Base-by-base conservation (phyloP, 92 coral and sea anemone genomes). In the Desmophyllum pertusum region DNA sequence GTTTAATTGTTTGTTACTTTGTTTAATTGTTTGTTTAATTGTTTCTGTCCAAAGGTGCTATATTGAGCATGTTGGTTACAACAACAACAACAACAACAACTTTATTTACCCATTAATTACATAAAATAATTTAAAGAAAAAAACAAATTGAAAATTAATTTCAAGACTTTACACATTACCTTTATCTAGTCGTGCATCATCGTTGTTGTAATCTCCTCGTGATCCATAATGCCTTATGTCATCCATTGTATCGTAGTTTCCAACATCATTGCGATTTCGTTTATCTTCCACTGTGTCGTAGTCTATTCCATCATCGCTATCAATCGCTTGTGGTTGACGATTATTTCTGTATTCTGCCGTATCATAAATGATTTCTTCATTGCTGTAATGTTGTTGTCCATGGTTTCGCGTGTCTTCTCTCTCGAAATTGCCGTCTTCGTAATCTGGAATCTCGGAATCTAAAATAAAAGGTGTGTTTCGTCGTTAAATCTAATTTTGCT, bases 361-460 rank as follows among this genome's bases (percentile, higher is more conserved):
- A 36, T 13, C 55, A 30, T 73, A 45, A 27, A 3, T 13, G 17
- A 6, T 29, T 43, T 73, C 57, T 23, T 27, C 7, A 2, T 30
- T 38, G 48, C 74, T 69, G 30, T 67, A 67, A n/a, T 67, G 73
- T 67, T 31, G 36, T 66, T 66, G 40, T 66, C 40, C 71, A 11
- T 31, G 11, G 29, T 10, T 1, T 3, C 15, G 23, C 17, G 40
- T 18, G 4, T 5, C 36, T 30, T 66, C 71, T n/a, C n/a, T n/a
- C n/a, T n/a, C n/a, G n/a, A n/a, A n/a, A n/a, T 68, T 0, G 9
- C 15, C 27, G 5, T 10, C 46, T 36, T 39, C 74, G 41, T 9
- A 40, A 29, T 69, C 27, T 15, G 38, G 50, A 9, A 36, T n/a
- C 48, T 38, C 50, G 29, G 48, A 6, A 21, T 38, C 74, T 69